Evolutionary conservation across 2,113 vertebrate genomes (phyloP), one percentile per base, ranked within the genome.

Genomic region (Corydoras sp.): DNA sequence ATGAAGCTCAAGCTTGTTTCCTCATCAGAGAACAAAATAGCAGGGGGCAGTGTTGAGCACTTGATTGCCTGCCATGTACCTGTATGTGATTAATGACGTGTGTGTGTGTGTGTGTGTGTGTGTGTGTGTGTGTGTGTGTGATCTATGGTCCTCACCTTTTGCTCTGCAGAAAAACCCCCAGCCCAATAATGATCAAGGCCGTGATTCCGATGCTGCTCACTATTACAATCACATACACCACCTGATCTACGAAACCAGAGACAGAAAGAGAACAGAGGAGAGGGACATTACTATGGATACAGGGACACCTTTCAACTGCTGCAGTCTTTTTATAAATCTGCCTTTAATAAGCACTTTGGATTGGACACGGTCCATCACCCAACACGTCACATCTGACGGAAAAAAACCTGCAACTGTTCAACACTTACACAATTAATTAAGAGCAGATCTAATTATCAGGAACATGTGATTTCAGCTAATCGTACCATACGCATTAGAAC

Each of bases 141-240:
- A 18, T 24, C 31, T 68, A 9, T 71, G 56, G 18, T 51, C 29
- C 59, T 82, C 58, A 91, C 89, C 87, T 87, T 67, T 82, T 89
- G 55, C 87, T 80, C 11, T 86, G 88, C 0, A 83, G 85, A 13
- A 87, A 29, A 2, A 88, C 1, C 2, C 83, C 81, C 0, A 88
- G 76, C 12, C 79, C 62, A 35, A 89, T 69, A 2, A 82, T 74
- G 43, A 91, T 73, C 64, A 90, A 68, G 14, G 79, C 77, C 56
- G 84, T 73, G 8, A 88, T 29, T 0, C 76, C 66, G 3, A 86
- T 73, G 0, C 74, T 82, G 0, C 64, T 76, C 75, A 86, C 74
- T 68, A 90, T 78, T 7, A 88, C 69, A 68, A 86, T 50, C 29
- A 80, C 73, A 49, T 74, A 68, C 78, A 88, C 64, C 4, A 86